Evolutionary conservation across 2,888 invertebrate genomes (phyloP), one percentile per base, ranked within the genome.

Genomic region (Thecocarcelia acutangulata): DNA sequence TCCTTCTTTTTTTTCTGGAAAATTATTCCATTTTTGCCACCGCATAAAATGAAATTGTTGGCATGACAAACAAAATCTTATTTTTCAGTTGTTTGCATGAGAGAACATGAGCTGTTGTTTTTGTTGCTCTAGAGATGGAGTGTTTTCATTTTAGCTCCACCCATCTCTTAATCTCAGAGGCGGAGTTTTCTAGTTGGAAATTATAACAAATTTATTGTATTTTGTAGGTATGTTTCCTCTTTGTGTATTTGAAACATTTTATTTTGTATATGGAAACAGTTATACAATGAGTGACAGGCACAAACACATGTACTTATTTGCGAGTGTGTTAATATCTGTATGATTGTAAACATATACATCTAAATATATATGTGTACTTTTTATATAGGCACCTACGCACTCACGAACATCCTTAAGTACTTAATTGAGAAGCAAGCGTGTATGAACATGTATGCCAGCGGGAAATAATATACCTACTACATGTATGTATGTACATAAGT

Each of bases 211-310:
- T 66, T 78, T 72, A 50, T 50, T 54, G 24, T 42, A 24, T 21
- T 42, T 64, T 54, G 17, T 33, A n/a, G n/a, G n/a, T n/a, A 19
- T 37, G 21, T 54, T 21, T 66, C 37, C 48, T 64, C 17, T 80
- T 69, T 28, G 28, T 66, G 52, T 44, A 58, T 59, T 75, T 70
- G 75, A 54, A 75, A 75, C 80, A 80, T 46, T 80, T 80, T 40
- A 33, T 33, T 33, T n/a, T n/a, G n/a, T 33, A 52, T 66, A 66
- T 50, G 54, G 59, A 42, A 42, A 66, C 52, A 42, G 56, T 75
- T n/a, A 58, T 64, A 56, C 48, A 56, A n/a, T 59, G 2, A 21
- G 37, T 54, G 44, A 42, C 13, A 54, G 24, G 48, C 13, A 48
- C 21, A 66, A n/a, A 52, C 13, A 8, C 28, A 68, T 1, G 11